phyloP scores from a whole-genome alignment of 2,797 vertebrate genomes.

The Synanceia verrucosa region DNA sequence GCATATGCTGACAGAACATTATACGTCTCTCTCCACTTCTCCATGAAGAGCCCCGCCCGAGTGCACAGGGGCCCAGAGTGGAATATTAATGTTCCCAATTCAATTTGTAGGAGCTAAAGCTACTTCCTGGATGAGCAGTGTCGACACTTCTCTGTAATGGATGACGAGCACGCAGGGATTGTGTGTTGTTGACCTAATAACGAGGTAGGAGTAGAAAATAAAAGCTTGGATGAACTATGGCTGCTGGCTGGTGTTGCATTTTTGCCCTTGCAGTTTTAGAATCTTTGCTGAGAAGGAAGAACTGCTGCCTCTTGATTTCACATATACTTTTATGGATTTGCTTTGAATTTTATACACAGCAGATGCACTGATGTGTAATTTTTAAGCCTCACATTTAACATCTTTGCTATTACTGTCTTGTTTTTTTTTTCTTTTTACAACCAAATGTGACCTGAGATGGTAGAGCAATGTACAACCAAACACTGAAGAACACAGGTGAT shows the following conservation, averaged over 20 bases:
- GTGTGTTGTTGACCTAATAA: constrained; percentile 64
- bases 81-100: constrained; percentile 81
- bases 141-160: constrained; percentile 72
- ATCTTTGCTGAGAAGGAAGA: neutral
- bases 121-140: constrained; percentile 75
- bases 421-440: neutral
- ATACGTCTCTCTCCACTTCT: constrained; percentile 58
- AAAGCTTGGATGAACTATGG: constrained; percentile 22
- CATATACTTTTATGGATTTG: neutral
- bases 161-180: constrained; percentile 59
- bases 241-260: neutral
- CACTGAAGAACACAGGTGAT: neutral
- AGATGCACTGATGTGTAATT: neutral
- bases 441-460: neutral
- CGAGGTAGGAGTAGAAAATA: constrained; percentile 37
- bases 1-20: constrained; percentile 79
- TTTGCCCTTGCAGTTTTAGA: neutral
- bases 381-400: too few relatives aligned
- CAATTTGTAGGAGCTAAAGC: constrained; percentile 71
- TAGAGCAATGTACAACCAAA: neutral
- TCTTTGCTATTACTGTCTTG: neutral
- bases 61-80: constrained; percentile 59
- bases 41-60: constrained; percentile 45
- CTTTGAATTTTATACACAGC: neutral
- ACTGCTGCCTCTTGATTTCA: neutral